Evolutionary conservation across 2,797 vertebrate species (phyloP).

Genomic region (Limnodromus scolopaceus): DNA sequence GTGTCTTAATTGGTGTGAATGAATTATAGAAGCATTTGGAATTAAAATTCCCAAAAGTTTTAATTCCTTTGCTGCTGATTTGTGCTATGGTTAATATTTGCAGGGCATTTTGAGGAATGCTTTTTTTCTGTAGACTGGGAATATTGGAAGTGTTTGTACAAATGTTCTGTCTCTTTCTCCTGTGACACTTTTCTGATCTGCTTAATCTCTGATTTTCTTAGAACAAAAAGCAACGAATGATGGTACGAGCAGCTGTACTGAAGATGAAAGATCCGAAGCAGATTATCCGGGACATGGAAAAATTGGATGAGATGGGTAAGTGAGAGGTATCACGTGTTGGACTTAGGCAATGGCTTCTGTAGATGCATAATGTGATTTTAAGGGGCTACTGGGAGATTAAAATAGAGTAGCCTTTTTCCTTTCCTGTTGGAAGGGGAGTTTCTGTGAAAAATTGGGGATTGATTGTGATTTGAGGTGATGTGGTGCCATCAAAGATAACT

Average conservation of each 20-base stretch:
- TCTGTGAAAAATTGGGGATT: not conserved
- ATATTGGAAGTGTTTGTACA: not conserved
- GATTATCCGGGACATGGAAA: conserved; percentile 98
- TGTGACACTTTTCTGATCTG: not conserved
- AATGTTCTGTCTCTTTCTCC: not conserved
- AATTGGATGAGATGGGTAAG: conserved; percentile 98
- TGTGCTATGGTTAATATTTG: not conserved
- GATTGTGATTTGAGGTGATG: not conserved
- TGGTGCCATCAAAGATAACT: not conserved
- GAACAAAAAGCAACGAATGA: conserved; percentile 99
- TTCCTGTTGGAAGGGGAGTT: not conserved
- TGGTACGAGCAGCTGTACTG: conserved; percentile 96
- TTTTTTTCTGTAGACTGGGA: not conserved
- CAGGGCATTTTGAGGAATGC: not conserved
- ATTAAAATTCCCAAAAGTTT: not conserved
- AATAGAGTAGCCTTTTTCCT: not conserved
- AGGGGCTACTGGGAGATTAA: not conserved
- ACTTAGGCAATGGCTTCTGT: not conserved
- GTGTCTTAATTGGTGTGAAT: not conserved
- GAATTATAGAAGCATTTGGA: not conserved
- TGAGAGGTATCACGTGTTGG: not conserved
- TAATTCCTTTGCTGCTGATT: not conserved
- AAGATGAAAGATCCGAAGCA: conserved; percentile 99
- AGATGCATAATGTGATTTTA: not conserved
- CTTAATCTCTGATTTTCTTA: conserved; percentile 53